Conservation (phyloP, 2,113 vertebrate species). For the Fregata magnificens region DNA sequence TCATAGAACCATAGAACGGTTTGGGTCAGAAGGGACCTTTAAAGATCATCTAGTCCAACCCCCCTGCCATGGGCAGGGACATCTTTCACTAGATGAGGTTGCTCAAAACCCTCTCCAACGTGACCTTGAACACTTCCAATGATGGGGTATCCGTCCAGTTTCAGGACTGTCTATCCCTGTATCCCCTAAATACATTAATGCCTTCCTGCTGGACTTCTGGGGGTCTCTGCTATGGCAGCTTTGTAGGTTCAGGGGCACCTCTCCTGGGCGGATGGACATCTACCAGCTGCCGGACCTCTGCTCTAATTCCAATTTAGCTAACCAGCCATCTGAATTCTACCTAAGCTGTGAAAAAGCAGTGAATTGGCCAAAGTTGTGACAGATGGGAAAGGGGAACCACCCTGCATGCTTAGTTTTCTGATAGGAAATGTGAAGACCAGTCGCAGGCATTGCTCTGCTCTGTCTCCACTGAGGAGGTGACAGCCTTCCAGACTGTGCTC, state of each 20-base stretch:
- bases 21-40: not conserved
- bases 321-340: not conserved
- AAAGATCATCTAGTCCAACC: not conserved
- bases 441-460: not conserved
- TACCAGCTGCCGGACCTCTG: not conserved
- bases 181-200: not conserved
- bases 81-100: not conserved
- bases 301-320: not conserved
- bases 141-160: not conserved
- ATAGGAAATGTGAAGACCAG: not conserved
- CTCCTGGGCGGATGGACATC: not conserved
- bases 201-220: not conserved
- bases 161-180: not conserved
- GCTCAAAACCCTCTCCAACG: not conserved
- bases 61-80: not conserved
- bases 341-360: not conserved
- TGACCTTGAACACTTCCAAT: not conserved
- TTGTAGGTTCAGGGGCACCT: not conserved
- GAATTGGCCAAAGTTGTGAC: not conserved
- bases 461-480: not conserved
- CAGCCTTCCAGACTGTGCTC: not conserved
- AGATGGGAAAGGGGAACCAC: not conserved
- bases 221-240: not conserved
- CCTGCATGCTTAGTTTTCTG: not conserved
- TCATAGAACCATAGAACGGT: not conserved